Evolutionary conservation across 2,797 vertebrate species (phyloP).

Genomic region (Lutjanus campechanus): DNA sequence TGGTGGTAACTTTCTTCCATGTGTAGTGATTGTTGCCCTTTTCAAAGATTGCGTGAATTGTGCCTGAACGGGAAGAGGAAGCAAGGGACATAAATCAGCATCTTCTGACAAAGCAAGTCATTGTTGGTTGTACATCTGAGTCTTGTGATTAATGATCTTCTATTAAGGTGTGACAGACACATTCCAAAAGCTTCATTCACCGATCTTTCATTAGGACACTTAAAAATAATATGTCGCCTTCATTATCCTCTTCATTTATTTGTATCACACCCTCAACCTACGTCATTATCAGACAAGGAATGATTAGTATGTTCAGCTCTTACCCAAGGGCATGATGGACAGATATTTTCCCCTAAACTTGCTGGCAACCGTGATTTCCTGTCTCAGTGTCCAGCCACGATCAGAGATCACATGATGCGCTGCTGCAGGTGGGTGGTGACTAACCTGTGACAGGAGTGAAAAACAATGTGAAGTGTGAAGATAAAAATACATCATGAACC

Average conservation of each 20-base stretch:
- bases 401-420: constrained; percentile 94
- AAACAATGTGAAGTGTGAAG: rapidly evolving
- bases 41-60: constrained; percentile 95
- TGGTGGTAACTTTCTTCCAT: constrained; percentile 98
- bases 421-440: constrained; percentile 95
- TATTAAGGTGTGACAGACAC: background rate
- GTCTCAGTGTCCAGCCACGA: constrained; percentile 93
- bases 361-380: constrained; percentile 98
- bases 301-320: background rate
- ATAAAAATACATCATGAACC: no score
- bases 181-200: background rate
- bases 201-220: background rate
- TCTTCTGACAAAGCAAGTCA: background rate
- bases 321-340: constrained; percentile 94
- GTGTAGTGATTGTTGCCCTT: constrained; percentile 95
- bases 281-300: background rate
- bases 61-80: constrained; percentile 81
- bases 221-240: no score
- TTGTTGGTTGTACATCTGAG: no score
- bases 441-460: constrained; percentile 85
- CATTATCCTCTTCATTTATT: no score
- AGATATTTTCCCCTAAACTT: constrained; percentile 98
- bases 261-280: background rate
- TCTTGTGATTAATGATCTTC: rapidly evolving
- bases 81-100: no score